Conservation (phyloP, 2,797 vertebrate species). For the Tadarida brasiliensis region DNA sequence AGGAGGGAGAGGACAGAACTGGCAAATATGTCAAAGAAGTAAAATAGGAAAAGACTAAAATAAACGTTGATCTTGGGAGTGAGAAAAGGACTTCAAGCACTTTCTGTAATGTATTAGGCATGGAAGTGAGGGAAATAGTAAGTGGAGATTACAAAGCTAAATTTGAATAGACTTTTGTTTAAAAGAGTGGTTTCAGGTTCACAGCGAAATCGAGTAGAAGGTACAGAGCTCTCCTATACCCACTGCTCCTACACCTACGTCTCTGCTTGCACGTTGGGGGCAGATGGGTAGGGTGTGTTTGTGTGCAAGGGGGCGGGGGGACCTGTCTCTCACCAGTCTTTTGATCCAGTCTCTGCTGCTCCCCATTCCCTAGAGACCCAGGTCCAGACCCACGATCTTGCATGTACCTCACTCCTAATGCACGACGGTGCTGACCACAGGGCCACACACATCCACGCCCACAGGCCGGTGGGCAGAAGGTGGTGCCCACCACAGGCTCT, state of each 20-base stretch:
- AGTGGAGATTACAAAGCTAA: neutral
- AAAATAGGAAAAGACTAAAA: slow-evolving; percentile 11
- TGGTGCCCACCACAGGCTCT: neutral
- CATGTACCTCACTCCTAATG: neutral
- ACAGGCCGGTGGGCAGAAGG: neutral
- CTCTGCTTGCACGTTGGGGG: neutral
- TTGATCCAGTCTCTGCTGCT: too few species aligned
- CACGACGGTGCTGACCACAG: neutral
- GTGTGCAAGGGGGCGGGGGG: neutral
- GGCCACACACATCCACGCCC: neutral
- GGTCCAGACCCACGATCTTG: neutral
- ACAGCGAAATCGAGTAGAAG: neutral
- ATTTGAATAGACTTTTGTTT: neutral
- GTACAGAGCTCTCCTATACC: neutral
- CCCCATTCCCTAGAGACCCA: neutral
- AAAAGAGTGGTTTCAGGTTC: neutral
- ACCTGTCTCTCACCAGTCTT: neutral
- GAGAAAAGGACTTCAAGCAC: neutral
- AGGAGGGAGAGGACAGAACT: neutral
- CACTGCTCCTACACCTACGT: neutral
- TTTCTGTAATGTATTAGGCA: neutral
- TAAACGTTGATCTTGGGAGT: neutral
- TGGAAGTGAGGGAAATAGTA: neutral
- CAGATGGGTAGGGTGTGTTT: neutral
- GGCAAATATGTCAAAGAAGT: neutral